phyloP scores from a whole-genome alignment of 2,888 invertebrate genomes.

The Acrocyrtus sp. region DNA sequence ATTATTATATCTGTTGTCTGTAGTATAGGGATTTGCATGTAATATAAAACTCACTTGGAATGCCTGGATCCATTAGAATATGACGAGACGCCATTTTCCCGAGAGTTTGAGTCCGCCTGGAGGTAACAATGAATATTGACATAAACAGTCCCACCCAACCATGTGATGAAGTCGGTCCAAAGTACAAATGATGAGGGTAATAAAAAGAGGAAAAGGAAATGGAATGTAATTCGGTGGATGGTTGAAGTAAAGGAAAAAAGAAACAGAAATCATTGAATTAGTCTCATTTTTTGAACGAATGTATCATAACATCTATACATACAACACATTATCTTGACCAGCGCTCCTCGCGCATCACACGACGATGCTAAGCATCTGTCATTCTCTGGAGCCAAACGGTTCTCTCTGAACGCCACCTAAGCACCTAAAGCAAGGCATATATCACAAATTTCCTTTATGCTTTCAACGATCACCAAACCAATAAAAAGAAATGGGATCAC shows the following conservation, averaged over 20 bases:
- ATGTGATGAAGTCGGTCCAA: constrained; percentile 20
- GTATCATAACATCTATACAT: constrained; percentile 5
- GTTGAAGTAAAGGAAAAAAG: constrained; percentile 52
- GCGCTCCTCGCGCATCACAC: constrained; percentile 44
- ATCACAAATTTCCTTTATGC: constrained; percentile 32
- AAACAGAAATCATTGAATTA: constrained; percentile 49
- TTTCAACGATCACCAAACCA: constrained; percentile 34
- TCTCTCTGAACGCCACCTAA: constrained; percentile 54
- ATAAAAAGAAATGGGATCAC: constrained; percentile 31
- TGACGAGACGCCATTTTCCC: constrained; percentile 54
- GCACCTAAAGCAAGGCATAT: constrained; percentile 46
- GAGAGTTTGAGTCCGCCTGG: constrained; percentile 59
- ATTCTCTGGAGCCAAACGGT: constrained; percentile 45
- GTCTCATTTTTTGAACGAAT: constrained; percentile 4
- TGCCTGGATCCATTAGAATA: constrained; percentile 57
- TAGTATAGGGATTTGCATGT: too few species aligned
- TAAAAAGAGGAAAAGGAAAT: constrained; percentile 40
- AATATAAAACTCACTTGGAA: constrained; percentile 43
- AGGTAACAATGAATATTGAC: constrained; percentile 42
- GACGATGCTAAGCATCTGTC: constrained; percentile 37
- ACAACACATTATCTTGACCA: constrained; percentile 22
- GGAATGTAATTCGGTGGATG: constrained; percentile 32
- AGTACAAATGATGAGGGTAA: constrained; percentile 27
- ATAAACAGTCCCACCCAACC: constrained; percentile 32
- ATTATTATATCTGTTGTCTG: too few species aligned